These are phyloP conservation scores for Spisula solida DNA, from an alignment of 2,888 invertebrate species.

Conservation along the genomic window DNA sequence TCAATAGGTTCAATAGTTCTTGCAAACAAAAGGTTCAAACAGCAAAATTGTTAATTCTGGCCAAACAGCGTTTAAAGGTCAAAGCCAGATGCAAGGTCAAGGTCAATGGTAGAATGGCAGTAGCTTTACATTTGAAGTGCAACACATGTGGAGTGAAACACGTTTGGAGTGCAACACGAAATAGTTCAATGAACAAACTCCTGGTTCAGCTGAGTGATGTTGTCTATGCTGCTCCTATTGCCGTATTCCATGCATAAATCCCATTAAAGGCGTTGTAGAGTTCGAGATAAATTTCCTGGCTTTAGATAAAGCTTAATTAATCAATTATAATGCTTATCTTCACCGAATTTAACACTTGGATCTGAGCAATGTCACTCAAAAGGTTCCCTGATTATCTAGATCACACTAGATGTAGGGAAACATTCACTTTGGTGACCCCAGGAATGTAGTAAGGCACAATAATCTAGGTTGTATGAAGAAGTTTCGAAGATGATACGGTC, in stretches of 20 bases:
- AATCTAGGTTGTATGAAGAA: background rate
- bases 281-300: background rate
- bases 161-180: too few relatives aligned
- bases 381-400: background rate
- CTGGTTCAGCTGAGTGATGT: background rate
- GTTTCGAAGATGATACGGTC: background rate
- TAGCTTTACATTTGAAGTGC: too few relatives aligned
- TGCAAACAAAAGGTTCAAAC: too few relatives aligned
- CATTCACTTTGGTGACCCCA: background rate
- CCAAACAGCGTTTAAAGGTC: too few relatives aligned
- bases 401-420: background rate
- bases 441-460: background rate
- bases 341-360: background rate
- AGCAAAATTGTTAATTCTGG: too few relatives aligned
- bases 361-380: background rate
- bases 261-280: background rate
- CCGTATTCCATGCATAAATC: background rate
- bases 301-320: background rate
- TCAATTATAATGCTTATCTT: slow-evolving; percentile 9
- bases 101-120: too few relatives aligned
- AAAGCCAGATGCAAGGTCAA: too few relatives aligned
- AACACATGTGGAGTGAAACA: too few relatives aligned
- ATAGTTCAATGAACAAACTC: slow-evolving; percentile 1
- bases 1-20: too few relatives aligned
- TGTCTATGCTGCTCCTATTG: background rate